Evolutionary conservation across 2,797 vertebrate species (phyloP), one percentile per base, ranked within the genome.

Genomic region (Galaxias olidus): DNA sequence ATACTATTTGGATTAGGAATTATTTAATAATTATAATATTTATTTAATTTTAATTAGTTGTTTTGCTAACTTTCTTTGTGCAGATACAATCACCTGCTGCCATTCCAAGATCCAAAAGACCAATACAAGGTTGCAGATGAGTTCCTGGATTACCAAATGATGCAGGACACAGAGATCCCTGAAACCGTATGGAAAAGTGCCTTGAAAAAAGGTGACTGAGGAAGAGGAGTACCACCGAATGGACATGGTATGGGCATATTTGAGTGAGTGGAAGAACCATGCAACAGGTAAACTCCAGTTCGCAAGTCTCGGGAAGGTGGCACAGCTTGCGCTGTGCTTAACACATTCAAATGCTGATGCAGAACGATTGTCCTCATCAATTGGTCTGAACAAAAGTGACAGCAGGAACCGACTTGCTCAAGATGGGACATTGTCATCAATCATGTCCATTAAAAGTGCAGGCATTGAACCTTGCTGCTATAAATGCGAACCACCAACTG

Each of bases 71-170:
- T 48, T 9, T 48, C 7, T 48, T 48, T 48, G 46, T 13, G 9
- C 46, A 48, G 46, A 48, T 48, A 48, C 46, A 48, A 13, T 13
- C 46, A 48, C 46, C 46, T n/a, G n/a, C n/a, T n/a, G n/a, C n/a
- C n/a, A n/a, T 55, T 55, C 14, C 12, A 40, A 20, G 53, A 55
- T 20, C 20, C 53, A 55, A 40, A 15, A 20, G 53, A 55, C 53
- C 53, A 55, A 20, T 18, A 40, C 53, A 55, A 20, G 53, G 30
- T 40, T 55, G 4, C 53, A 40, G 20, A 55, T 30, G 20, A 55
- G 53, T 54, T 54, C 30, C 52, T 55, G 53, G 53, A 55, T 18
- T 30, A 55, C 18, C 53, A 55, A 20, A 55, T 55, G 53, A 18
- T 55, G 53, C 18, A 55, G 53, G 19, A 55, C 20, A 40, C 20